Percentiles rank a stretch among this genome's conserved stretches.
Conservation (phyloP, 2,797 vertebrate species). For the Clamator glandarius region DNA sequence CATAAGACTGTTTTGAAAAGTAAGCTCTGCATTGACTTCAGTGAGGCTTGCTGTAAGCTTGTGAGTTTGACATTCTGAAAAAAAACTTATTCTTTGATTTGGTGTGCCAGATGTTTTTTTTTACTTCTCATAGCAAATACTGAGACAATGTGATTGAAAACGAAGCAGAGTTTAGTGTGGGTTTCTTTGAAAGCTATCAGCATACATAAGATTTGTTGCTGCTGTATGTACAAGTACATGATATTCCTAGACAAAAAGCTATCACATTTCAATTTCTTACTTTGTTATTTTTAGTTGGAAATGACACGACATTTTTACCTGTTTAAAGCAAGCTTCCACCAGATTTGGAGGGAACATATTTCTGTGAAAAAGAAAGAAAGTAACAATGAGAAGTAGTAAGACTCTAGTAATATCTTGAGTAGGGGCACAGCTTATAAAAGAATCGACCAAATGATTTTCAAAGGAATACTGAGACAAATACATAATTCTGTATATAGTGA, state of each 20-base stretch:
- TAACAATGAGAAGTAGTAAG: slow-evolving; percentile 27
- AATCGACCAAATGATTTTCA: neutral
- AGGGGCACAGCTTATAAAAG: neutral
- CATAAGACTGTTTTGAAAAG: neutral
- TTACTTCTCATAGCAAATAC: neutral
- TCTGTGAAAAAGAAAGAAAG: slow-evolving; percentile 81
- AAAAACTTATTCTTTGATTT: neutral
- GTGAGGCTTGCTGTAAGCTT: neutral
- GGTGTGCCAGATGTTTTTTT: neutral
- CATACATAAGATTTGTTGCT: neutral
- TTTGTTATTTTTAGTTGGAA: neutral
- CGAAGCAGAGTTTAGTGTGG: neutral
- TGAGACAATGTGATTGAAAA: neutral
- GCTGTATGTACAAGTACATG: fast-evolving
- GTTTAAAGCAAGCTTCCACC: slow-evolving; percentile 97
- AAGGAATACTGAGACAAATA: neutral
- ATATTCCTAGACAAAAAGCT: neutral
- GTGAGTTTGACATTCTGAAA: neutral
- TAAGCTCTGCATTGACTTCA: neutral
- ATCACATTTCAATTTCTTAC: neutral
- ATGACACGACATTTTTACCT: slow-evolving; percentile 79
- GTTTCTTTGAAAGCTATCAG: neutral
- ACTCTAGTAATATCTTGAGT: neutral
- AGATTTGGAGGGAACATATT: slow-evolving; percentile 99
- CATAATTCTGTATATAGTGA: neutral